phyloP scores from a whole-genome alignment of 1,140 invertebrate species.

The Tribolium madens region DNA sequence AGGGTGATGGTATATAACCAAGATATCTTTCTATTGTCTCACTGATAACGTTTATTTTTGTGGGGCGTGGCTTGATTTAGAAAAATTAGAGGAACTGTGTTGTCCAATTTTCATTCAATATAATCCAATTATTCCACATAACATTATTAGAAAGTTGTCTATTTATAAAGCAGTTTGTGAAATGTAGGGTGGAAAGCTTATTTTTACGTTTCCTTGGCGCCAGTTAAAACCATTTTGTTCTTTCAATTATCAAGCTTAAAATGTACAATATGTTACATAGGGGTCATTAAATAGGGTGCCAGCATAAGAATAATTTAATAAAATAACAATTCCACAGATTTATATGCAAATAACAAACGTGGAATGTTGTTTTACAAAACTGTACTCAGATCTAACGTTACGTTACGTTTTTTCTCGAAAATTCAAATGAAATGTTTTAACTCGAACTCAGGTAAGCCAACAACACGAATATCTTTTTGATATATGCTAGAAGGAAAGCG shows the following conservation, averaged over 20 bases:
- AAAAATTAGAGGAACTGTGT: not conserved
- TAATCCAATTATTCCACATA: slow-evolving; percentile 16
- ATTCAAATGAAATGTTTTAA: not conserved
- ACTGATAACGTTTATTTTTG: not conserved
- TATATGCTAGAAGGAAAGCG: slow-evolving; percentile 10
- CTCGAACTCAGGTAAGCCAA: not conserved
- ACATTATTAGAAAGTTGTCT: slow-evolving; percentile 23
- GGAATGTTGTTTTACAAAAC: not conserved
- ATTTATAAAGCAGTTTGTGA: slow-evolving; percentile 3
- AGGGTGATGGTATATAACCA: not conserved
- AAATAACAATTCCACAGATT: not conserved
- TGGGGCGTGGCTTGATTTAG: not conserved
- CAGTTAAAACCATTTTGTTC: not conserved
- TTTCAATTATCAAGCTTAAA: not conserved
- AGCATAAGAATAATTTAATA: slow-evolving; percentile 3
- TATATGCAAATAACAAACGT: not conserved
- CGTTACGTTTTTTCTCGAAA: not conserved
- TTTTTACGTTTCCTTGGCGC: slow-evolving; percentile 24
- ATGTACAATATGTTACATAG: not conserved
- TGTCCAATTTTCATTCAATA: not conserved
- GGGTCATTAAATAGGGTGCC: not conserved
- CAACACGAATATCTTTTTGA: slow-evolving; percentile 8
- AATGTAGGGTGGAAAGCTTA: slow-evolving; percentile 33
- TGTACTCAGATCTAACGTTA: not conserved
- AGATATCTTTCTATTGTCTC: not conserved